Base-by-base conservation (phyloP, 2,888 invertebrate species). In the Slavum lentiscoides region DNA sequence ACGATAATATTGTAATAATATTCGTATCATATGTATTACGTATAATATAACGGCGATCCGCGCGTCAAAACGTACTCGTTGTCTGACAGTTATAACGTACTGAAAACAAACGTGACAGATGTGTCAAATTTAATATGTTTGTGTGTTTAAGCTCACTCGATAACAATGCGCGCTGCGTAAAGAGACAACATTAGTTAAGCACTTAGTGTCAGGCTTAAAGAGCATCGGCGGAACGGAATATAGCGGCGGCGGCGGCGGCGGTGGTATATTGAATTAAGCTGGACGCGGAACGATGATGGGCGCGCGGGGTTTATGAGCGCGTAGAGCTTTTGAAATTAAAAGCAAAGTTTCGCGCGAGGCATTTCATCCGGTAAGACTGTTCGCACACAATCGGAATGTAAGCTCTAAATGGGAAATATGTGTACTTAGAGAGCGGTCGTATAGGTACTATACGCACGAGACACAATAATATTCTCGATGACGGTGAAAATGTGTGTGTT, bases 71-170 rank as follows among this genome's bases (percentile, higher is more conserved):
- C 19, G n/a, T n/a, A n/a, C n/a, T n/a, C n/a, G 53, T 69, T 55
- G 15, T 61, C 11, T 61, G 15, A 64, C 17, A 64, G 19, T 64
- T 72, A 72, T 39, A 43, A 58, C 37, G 64, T 21, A 66, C 74
- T 75, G 30, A 30, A 75, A 76, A 76, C 75, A 43, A 68, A 76
- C 68, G 67, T 68, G 75, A 59, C 75, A 30, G 75, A 76, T 59
- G 43, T 68, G 75, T 76, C 75, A 68, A 76, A 76, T 68, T 76
- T 68, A 68, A 59, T 68, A 68, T n/a, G 67, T 68, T 68, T 76
- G 43, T 76, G 59, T 66, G 39, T 75, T 67, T 58, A 66, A 58
- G 74, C 66, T 75, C 58, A 66, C 17, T 21, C 39, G 67, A 75
- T 59, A 75, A 67, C 75, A 67, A 67, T 59, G 59, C 75, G 21